Evolutionary conservation across 2,797 vertebrate species (phyloP).

Genomic region (Columba guinea): DNA sequence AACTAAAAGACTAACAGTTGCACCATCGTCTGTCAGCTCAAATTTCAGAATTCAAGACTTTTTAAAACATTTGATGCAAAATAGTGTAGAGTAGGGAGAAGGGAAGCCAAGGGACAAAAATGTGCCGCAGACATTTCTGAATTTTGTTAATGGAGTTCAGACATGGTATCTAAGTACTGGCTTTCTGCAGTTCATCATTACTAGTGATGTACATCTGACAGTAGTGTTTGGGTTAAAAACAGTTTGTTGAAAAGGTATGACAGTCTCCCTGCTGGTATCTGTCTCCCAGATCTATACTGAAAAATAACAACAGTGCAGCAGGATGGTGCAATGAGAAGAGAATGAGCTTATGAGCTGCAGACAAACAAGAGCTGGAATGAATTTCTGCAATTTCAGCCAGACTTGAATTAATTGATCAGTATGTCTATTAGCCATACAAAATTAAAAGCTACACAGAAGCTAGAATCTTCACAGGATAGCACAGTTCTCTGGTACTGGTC

Average conservation of each 20-base stretch:
- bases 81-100: neutral
- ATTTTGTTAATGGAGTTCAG: neutral
- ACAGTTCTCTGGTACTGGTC: neutral
- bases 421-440: neutral
- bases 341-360: neutral
- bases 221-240: neutral
- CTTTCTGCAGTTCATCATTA: neutral
- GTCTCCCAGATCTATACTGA: neutral
- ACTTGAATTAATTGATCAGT: neutral
- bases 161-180: neutral
- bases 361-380: neutral
- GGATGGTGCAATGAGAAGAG: neutral
- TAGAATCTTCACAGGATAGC: neutral
- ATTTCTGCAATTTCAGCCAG: neutral
- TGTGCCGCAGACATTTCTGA: neutral
- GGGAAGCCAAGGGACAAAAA: neutral
- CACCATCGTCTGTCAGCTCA: neutral
- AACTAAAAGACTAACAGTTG: neutral
- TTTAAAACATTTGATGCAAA: neutral
- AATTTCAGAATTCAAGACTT: neutral
- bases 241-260: neutral
- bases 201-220: neutral
- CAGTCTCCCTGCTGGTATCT: neutral
- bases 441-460: neutral
- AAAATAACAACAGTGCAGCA: neutral